Percentiles rank a stretch among this genome's conserved stretches.
Evolutionary conservation across 1,140 invertebrate species (phyloP).

Genomic region (Bactericera cockerelli): DNA sequence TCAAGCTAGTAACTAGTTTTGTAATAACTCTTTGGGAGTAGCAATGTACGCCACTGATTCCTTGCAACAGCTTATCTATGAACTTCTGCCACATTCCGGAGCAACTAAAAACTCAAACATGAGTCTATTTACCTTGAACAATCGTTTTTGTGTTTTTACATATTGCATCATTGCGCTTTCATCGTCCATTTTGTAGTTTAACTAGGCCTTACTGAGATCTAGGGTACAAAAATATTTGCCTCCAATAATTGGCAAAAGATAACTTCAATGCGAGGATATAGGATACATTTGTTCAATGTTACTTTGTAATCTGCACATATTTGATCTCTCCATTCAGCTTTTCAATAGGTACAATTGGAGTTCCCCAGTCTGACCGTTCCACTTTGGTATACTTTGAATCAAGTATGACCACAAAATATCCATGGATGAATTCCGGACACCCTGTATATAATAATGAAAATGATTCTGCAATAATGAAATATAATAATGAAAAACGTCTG

Average conservation of each 20-base stretch:
- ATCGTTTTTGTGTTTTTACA: constrained; percentile 25
- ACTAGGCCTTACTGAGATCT: constrained; percentile 28
- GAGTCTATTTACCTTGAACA: constrained; percentile 28
- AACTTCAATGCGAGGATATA: constrained; percentile 13
- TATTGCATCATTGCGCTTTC: constrained; percentile 20
- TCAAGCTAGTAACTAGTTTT: not conserved
- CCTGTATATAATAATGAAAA: too few species aligned
- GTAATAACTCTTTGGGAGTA: not conserved
- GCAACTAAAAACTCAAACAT: constrained; percentile 24
- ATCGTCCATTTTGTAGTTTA: constrained; percentile 25
- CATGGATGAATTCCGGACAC: too few species aligned
- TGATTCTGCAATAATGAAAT: too few species aligned
- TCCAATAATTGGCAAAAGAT: constrained; percentile 10
- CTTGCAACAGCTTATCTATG: constrained; percentile 22
- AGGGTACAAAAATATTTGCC: constrained; percentile 24
- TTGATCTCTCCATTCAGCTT: constrained; percentile 30
- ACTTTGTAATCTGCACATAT: constrained; percentile 35
- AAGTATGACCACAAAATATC: too few species aligned
- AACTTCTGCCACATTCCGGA: constrained; percentile 21
- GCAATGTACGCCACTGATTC: constrained; percentile 14
- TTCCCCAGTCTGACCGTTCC: constrained; percentile 32
- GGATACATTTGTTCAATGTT: constrained; percentile 28
- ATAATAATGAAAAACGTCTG: too few species aligned
- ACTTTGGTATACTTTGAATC: too few species aligned
- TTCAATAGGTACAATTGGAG: constrained; percentile 32